These are phyloP conservation scores for Trisateles emortualis DNA, from an alignment of 2,888 invertebrate genomes.

Conservation along the genomic window DNA sequence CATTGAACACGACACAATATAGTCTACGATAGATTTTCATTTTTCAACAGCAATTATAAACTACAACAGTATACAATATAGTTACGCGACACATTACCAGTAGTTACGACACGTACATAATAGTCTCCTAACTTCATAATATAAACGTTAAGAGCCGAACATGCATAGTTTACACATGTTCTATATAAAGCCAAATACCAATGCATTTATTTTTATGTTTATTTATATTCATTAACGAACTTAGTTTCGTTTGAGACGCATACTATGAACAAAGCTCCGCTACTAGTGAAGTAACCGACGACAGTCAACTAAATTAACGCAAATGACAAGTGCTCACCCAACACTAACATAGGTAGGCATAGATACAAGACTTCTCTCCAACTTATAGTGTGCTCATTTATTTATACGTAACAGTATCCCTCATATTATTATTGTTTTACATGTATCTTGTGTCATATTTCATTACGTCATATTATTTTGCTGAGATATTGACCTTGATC, in stretches of 20 bases:
- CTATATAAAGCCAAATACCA: slow-evolving; percentile 87
- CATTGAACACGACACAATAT: slow-evolving; percentile 78
- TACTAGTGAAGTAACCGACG: slow-evolving; percentile 40
- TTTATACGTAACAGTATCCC: too few species aligned
- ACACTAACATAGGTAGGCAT: too few species aligned
- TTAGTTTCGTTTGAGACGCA: slow-evolving; percentile 49
- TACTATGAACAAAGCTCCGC: slow-evolving; percentile 46
- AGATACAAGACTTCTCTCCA: not conserved
- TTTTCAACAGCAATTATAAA: slow-evolving; percentile 68
- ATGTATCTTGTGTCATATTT: not conserved
- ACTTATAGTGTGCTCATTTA: not conserved
- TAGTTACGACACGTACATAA: slow-evolving; percentile 60
- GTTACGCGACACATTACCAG: slow-evolving; percentile 63
- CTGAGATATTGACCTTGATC: not conserved
- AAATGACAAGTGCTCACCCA: slow-evolving; percentile 16
- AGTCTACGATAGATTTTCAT: slow-evolving; percentile 64
- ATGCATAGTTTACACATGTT: slow-evolving; percentile 78
- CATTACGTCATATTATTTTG: not conserved
- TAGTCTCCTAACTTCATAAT: slow-evolving; percentile 64
- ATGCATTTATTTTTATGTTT: slow-evolving; percentile 82
- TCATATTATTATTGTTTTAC: not conserved
- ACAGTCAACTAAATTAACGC: slow-evolving; percentile 11
- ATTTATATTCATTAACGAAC: slow-evolving; percentile 68
- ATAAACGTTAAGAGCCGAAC: slow-evolving; percentile 83
- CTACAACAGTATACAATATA: slow-evolving; percentile 73